These are phyloP conservation scores for Phaenicophaeus curvirostris DNA, from an alignment of 2,797 vertebrate species.

Conservation along the genomic window DNA sequence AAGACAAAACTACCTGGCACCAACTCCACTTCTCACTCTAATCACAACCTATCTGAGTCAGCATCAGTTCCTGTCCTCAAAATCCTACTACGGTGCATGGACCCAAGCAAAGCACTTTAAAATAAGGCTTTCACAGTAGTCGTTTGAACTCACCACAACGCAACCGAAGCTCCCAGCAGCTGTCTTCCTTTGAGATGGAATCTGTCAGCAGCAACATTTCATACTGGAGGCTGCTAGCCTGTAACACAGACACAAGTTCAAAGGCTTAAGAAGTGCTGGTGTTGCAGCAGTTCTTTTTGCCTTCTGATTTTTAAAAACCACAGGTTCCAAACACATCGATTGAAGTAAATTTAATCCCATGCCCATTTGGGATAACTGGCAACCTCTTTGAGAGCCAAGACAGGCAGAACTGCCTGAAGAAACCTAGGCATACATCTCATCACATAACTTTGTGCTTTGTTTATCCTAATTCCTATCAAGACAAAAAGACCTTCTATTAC, in stretches of 20 bases:
- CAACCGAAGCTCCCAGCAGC: constrained; percentile 95
- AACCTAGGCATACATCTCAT: background rate
- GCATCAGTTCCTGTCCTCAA: background rate
- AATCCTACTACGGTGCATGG: background rate
- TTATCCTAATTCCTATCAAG: background rate
- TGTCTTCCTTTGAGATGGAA: constrained; percentile 97
- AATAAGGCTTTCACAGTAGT: fast-evolving
- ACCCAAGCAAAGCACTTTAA: background rate
- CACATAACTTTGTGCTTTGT: background rate
- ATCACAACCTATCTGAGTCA: background rate
- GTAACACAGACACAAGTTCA: background rate
- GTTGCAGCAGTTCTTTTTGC: background rate
- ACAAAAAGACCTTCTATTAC: background rate
- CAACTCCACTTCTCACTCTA: background rate
- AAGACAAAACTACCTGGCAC: background rate
- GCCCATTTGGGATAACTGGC: background rate
- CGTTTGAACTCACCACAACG: constrained; percentile 87
- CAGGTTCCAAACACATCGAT: background rate
- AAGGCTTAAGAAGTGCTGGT: background rate
- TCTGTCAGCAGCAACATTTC: constrained; percentile 97
- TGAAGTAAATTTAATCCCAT: background rate
- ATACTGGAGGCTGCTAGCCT: constrained; percentile 98
- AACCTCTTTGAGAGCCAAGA: background rate
- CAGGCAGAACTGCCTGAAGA: background rate
- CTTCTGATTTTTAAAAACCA: background rate